Evolutionary conservation across 2,113 vertebrate genomes (phyloP).

Genomic region (Austrofundulus limnaeus): DNA sequence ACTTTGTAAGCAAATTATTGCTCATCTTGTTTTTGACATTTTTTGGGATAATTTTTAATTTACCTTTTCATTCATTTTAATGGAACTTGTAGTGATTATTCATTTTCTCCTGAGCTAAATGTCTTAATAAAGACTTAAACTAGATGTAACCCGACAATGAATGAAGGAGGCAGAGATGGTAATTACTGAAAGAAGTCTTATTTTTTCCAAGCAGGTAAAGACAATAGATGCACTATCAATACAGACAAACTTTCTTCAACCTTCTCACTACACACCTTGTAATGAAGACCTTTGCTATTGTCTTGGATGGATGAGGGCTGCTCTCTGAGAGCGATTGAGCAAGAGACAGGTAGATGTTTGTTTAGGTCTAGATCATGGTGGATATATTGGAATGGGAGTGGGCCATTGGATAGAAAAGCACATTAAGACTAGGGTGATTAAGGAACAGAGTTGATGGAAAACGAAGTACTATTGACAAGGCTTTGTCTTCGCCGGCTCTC

Average conservation of each 20-base stretch:
- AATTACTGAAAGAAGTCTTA: constrained; percentile 68
- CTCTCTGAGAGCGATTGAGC: constrained; percentile 49
- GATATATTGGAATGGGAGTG: constrained; percentile 74
- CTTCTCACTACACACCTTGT: constrained; percentile 67
- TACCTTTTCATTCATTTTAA: constrained; percentile 36
- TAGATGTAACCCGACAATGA: constrained; percentile 63
- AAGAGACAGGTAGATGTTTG: constrained; percentile 73
- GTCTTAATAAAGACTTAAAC: constrained; percentile 61
- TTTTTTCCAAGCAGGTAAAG: constrained; percentile 61
- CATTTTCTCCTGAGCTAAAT: constrained; percentile 54
- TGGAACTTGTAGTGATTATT: constrained; percentile 26
- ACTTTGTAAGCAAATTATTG: constrained; percentile 11
- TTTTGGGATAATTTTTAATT: constrained; percentile 26
- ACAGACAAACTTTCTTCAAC: constrained; percentile 67
- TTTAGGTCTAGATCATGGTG: constrained; percentile 63
- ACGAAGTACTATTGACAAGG: constrained; percentile 74
- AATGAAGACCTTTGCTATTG: constrained; percentile 78
- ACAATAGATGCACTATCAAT: constrained; percentile 77
- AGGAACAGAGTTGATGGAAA: constrained; percentile 79
- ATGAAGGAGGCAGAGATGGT: constrained; percentile 52
- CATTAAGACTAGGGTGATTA: constrained; percentile 78
- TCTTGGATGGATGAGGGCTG: constrained; percentile 74
- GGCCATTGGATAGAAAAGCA: constrained; percentile 57
- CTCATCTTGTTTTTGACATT: constrained; percentile 6
- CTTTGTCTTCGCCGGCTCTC: constrained; percentile 71